A percentile compares a stretch with the other conserved stretches of the same genome.
Conservation (phyloP, 2,797 vertebrate species). For the Allobates femoralis region DNA sequence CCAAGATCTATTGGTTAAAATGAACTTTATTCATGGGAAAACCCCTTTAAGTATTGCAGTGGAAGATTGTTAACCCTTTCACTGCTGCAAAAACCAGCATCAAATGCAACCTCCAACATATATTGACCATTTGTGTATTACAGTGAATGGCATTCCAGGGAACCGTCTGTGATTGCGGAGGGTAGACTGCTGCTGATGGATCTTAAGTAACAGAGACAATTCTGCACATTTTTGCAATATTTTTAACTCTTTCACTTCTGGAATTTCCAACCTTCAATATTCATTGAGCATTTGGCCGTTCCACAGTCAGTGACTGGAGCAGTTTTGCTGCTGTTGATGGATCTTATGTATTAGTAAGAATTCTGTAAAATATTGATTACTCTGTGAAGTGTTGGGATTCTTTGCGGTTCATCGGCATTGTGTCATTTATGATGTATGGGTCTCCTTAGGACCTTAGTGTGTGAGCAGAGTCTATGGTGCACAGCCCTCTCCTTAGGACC, state of each 20-base stretch:
- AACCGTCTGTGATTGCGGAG: not conserved
- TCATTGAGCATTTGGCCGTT: too few species aligned
- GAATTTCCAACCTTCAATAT: too few species aligned
- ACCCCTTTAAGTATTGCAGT: too few species aligned
- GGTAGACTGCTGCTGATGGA: not conserved
- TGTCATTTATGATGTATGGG: not conserved
- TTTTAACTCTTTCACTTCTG: too few species aligned
- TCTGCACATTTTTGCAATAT: too few species aligned
- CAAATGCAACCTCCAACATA: too few species aligned
- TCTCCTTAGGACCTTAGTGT: not conserved
- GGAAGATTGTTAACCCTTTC: too few species aligned
- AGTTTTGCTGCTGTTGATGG: not conserved
- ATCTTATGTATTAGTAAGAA: not conserved
- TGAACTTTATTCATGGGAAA: too few species aligned
- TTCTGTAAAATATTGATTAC: not conserved
- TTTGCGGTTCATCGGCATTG: not conserved
- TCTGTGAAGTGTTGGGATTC: too few species aligned
- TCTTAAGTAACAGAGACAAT: not conserved
- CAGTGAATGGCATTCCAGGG: too few species aligned
- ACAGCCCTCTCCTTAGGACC: not conserved
- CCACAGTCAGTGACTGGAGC: not conserved
- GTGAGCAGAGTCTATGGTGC: not conserved
- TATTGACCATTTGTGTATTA: not conserved
- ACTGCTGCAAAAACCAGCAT: not conserved
- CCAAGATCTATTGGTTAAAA: too few species aligned